Evolutionary conservation across 2,797 vertebrate species (phyloP), one percentile per base, ranked within the genome.

Genomic region (Pseudochaenichthys georgianus): DNA sequence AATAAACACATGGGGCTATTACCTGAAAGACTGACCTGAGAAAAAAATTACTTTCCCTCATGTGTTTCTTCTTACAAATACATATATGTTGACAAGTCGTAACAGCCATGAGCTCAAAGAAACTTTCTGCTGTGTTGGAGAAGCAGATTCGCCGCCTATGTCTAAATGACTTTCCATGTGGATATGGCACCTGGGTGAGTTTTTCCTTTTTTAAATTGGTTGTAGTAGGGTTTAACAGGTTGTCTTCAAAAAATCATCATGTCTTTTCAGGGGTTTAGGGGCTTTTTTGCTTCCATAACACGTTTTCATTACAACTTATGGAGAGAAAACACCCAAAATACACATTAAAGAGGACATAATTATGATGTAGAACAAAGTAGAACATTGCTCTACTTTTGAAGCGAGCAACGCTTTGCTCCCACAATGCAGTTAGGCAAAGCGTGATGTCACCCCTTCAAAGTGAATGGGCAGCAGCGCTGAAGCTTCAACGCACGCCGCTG

Each of bases 161-260:
- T 64, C 90, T 97, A 77, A 87, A 17, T 4, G 93, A 96, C 54
- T 97, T 97, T 80, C 96, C 97, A 3, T 96, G 96, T 8, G 95
- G 96, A 78, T 0, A 45, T 0, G 95, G 96, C 67, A 93, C 91
- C 88, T 96, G 96, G 96, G 97, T 97, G 93, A 86, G 84, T 81
- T 31, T 12, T 31, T 23, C 8, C 3, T 51, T 47, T 38, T 11
- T 11, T 57, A 43, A 13, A 51, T 19, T 47, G 28, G 0, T 12
- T 59, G n/a, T 7, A 61, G 10, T 7, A 61, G 10, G 15, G 12
- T 47, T 71, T 66, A 64, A 45, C 34, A 41, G 34, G 45, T 21
- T 19, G 46, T 74, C 10, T 59, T 9, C 0, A 28, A 21, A 13
- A 63, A 21, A 10, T 0, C 1, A n/a, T 13, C 21, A 42, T 46